A percentile compares a stretch with the other conserved stretches of the same genome.
Evolutionary conservation across 2,797 vertebrate species (phyloP).

Genomic region (Anguilla obscura): DNA sequence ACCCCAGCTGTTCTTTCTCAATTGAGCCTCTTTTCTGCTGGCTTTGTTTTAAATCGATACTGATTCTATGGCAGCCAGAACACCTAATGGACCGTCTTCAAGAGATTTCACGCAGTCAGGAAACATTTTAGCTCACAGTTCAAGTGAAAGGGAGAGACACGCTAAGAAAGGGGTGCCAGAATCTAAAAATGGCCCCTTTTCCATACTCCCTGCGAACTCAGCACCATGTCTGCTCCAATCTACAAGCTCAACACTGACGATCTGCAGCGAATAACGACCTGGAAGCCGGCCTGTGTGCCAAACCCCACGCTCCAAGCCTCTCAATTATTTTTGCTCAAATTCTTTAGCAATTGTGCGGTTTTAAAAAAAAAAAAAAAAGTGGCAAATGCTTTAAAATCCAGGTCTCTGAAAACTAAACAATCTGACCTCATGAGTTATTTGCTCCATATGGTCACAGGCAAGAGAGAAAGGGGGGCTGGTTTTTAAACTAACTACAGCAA

Average conservation of each 20-base stretch:
- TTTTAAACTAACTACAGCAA: neutral
- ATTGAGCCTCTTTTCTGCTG: neutral
- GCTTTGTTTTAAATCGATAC: neutral
- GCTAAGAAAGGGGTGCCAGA: neutral
- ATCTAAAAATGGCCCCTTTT: conserved; percentile 17
- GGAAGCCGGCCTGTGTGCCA: neutral
- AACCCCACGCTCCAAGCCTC: conserved; percentile 2
- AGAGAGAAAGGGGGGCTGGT: neutral
- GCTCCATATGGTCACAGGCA: neutral
- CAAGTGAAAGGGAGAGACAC: neutral
- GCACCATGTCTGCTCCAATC: neutral
- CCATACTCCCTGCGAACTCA: neutral
- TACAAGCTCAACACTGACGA: conserved; percentile 1
- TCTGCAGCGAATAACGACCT: conserved; percentile 5
- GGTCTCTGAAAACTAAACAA: conserved; percentile 13
- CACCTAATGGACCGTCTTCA: neutral
- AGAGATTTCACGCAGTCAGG: neutral
- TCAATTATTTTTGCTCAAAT: conserved; percentile 12
- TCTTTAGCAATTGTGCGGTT: conserved; percentile 5
- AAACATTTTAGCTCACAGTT: neutral
- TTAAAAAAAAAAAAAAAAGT: neutral
- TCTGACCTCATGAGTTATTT: neutral
- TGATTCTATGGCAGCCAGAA: neutral
- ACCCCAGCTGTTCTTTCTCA: neutral
- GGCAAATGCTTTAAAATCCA: neutral